A percentile compares a stretch with the other conserved stretches of the same genome.
Conservation (phyloP, 2,888 invertebrate species). For the Dynastes hyllus region DNA sequence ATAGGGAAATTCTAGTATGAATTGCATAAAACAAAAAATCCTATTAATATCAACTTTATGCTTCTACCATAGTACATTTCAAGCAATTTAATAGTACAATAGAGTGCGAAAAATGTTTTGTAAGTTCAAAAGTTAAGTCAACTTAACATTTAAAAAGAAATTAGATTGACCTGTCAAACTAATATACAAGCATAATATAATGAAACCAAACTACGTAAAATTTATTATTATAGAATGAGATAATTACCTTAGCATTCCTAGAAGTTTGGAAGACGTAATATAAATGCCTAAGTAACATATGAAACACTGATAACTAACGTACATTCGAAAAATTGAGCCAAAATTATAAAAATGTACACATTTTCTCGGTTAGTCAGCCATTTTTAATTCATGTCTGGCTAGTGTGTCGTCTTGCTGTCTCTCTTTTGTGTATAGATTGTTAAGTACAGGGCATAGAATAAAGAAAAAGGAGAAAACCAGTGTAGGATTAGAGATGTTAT, state of each 20-base stretch:
- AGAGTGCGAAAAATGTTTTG: not conserved
- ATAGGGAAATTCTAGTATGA: constrained; percentile 37
- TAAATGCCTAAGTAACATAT: constrained; percentile 57
- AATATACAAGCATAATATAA: constrained; percentile 44
- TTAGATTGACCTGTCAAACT: constrained; percentile 58
- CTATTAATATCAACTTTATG: constrained; percentile 36
- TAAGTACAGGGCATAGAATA: constrained; percentile 1
- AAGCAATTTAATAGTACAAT: constrained; percentile 13
- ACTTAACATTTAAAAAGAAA: constrained; percentile 53
- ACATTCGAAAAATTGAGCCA: constrained; percentile 61
- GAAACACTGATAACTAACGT: constrained; percentile 60
- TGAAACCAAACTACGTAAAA: constrained; percentile 42
- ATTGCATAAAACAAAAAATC: constrained; percentile 27
- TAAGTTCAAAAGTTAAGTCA: constrained; percentile 4
- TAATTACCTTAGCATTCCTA: constrained; percentile 64
- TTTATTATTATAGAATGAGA: constrained; percentile 52
- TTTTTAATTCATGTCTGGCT: constrained; percentile 58
- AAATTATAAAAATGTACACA: constrained; percentile 62
- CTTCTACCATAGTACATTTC: constrained; percentile 29
- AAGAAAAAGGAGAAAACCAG: constrained; percentile 8
- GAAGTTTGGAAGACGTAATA: constrained; percentile 61
- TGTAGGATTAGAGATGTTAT: constrained; percentile 8
- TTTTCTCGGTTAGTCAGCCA: constrained; percentile 65
- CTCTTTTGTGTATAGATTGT: constrained; percentile 15
- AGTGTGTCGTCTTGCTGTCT: constrained; percentile 39